Conservation (phyloP, 2,797 vertebrate species). For the Karalla daura region DNA sequence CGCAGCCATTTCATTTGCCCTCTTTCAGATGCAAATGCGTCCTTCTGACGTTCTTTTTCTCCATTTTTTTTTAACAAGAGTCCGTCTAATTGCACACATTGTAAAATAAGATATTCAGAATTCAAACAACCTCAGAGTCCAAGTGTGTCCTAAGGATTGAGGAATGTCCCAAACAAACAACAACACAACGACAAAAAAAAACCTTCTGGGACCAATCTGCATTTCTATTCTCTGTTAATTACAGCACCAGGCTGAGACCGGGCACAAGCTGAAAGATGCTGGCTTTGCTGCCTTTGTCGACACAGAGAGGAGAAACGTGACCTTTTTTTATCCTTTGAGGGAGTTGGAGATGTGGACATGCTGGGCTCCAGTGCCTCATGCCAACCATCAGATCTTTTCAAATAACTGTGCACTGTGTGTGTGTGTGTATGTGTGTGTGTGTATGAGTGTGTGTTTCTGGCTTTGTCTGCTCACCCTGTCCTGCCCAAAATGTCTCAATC, state of each 20-base stretch:
- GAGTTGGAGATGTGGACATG: conserved; percentile 19
- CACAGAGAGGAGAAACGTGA: conserved; percentile 50
- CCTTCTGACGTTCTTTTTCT: conserved; percentile 40
- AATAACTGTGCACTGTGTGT: background rate
- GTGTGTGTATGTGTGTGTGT: background rate
- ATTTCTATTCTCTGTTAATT: conserved; percentile 75
- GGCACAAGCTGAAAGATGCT: conserved; percentile 49
- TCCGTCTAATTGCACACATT: conserved; percentile 74
- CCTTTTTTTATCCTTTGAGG: conserved; percentile 33
- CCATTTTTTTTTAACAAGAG: conserved; percentile 55
- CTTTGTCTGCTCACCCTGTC: background rate
- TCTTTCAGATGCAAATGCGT: conserved; percentile 82
- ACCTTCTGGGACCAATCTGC: conserved; percentile 52
- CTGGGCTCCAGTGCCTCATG: conserved; percentile 26
- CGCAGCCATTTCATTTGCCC: conserved; percentile 51
- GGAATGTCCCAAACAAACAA: conserved; percentile 71
- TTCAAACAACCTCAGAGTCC: conserved; percentile 61
- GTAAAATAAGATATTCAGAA: conserved; percentile 75
- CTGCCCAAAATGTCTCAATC: conserved; percentile 5
- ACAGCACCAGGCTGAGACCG: conserved; percentile 49
- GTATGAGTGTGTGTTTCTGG: conserved; percentile 5
- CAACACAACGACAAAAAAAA: too few relatives aligned
- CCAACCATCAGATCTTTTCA: conserved; percentile 28
- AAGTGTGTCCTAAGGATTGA: conserved; percentile 62
- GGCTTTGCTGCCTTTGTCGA: conserved; percentile 54